phyloP scores from a whole-genome alignment of 1,140 invertebrate species.

The Danaus melanippus region DNA sequence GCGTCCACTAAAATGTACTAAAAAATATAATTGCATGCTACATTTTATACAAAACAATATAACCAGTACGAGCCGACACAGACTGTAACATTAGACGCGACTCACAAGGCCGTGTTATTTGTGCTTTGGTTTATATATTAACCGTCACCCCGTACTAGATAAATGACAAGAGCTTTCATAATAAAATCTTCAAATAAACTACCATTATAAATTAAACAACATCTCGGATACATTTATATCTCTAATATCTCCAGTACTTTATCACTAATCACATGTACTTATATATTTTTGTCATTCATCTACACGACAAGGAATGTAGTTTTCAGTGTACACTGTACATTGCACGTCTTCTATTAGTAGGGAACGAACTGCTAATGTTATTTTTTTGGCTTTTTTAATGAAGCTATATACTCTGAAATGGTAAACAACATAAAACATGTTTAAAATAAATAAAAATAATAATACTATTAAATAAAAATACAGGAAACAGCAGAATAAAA shows the following conservation, averaged over 20 bases:
- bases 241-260: too few species aligned
- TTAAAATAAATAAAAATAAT: too few species aligned
- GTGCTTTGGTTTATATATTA: conserved; percentile 28
- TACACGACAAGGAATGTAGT: conserved; percentile 35
- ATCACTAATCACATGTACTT: too few species aligned
- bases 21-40: too few species aligned
- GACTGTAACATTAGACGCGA: too few species aligned
- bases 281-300: conserved; percentile 18
- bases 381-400: conserved; percentile 66
- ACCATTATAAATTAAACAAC: background rate
- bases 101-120: conserved; percentile 11
- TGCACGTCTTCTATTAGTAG: conserved; percentile 32
- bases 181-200: conserved; percentile 8
- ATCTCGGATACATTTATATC: too few species aligned
- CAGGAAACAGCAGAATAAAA: too few species aligned
- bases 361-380: conserved; percentile 29
- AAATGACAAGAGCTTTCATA: conserved; percentile 15
- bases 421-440: conserved; percentile 32
- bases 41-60: too few species aligned
- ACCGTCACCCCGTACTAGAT: conserved; percentile 20
- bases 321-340: conserved; percentile 17
- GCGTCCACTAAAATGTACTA: background rate
- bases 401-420: conserved; percentile 67
- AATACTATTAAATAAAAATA: too few species aligned
- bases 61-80: too few species aligned